Evolutionary conservation across 1,140 invertebrate species (phyloP).

Genomic region (Hyphantria cunea): DNA sequence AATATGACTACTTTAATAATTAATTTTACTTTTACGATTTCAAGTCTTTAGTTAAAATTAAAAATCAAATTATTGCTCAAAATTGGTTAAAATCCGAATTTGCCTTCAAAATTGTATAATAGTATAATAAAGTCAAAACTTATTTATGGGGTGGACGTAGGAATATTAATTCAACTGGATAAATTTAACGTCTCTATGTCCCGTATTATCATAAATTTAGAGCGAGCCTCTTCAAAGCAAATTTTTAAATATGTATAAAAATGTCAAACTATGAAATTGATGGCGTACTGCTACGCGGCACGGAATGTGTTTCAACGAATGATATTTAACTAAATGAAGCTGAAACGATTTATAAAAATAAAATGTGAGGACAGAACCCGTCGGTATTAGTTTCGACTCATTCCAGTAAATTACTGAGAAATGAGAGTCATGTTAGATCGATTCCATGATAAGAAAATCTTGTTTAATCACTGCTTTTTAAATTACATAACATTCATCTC

Average conservation of each 20-base stretch:
- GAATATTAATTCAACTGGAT: conserved; percentile 20
- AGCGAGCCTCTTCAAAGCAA: conserved; percentile 71
- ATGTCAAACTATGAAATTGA: conserved; percentile 74
- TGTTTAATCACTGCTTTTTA: neutral
- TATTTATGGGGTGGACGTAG: conserved; percentile 14
- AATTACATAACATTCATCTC: too few species aligned
- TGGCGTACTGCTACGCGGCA: conserved; percentile 48
- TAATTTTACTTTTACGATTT: conserved; percentile 22
- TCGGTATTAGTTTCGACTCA: conserved; percentile 40
- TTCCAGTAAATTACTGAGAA: conserved; percentile 21
- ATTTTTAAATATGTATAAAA: conserved; percentile 79
- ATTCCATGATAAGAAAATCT: conserved; percentile 14
- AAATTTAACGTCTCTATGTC: conserved; percentile 47
- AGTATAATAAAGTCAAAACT: conserved; percentile 1
- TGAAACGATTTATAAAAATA: conserved; percentile 74
- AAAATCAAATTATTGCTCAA: conserved; percentile 19
- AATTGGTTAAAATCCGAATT: conserved; percentile 18
- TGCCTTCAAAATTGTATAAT: conserved; percentile 16
- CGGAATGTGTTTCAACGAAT: conserved; percentile 65
- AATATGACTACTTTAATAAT: conserved; percentile 17
- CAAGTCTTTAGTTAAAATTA: conserved; percentile 14
- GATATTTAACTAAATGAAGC: conserved; percentile 63
- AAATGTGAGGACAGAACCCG: conserved; percentile 57
- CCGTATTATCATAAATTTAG: conserved; percentile 62
- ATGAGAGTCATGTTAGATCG: conserved; percentile 9